Conservation (phyloP, 2,797 vertebrate species). For the Aselliscus stoliczkanus region DNA sequence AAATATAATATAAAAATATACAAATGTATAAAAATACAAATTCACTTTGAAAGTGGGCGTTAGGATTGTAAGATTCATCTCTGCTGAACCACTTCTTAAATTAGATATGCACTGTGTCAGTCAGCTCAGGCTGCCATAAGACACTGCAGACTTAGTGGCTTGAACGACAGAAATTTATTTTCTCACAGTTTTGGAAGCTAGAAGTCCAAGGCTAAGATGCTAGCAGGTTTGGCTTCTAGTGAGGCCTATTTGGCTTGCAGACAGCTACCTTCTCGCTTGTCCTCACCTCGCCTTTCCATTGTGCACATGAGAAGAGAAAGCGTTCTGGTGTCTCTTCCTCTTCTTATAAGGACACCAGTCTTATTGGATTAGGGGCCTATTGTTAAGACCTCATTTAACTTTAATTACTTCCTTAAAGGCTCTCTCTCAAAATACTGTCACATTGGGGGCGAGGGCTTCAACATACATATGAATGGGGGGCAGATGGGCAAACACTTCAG, state of each 20-base stretch:
- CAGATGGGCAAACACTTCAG: not conserved
- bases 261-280: not conserved
- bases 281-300: not conserved
- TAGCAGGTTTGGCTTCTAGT: not conserved
- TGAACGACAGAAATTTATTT: conserved; percentile 4
- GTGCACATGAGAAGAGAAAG: not conserved
- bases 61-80: not conserved
- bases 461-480: not conserved
- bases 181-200: not conserved
- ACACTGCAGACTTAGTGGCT: not conserved
- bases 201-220: not conserved
- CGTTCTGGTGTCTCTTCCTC: not conserved
- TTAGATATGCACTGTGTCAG: not conserved
- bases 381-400: not conserved
- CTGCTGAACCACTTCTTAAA: not conserved
- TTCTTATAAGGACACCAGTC: not conserved
- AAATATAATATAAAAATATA: not conserved
- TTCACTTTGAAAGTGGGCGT: not conserved
- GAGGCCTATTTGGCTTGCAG: not conserved
- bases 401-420: not conserved
- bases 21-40: not conserved
- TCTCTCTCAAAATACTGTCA: not conserved
- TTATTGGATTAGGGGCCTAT: not conserved
- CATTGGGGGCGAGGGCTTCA: not conserved
- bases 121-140: not conserved